These are phyloP conservation scores for Mormoops blainvillei DNA, from an alignment of 2,113 vertebrate genomes.

Conservation along the genomic window DNA sequence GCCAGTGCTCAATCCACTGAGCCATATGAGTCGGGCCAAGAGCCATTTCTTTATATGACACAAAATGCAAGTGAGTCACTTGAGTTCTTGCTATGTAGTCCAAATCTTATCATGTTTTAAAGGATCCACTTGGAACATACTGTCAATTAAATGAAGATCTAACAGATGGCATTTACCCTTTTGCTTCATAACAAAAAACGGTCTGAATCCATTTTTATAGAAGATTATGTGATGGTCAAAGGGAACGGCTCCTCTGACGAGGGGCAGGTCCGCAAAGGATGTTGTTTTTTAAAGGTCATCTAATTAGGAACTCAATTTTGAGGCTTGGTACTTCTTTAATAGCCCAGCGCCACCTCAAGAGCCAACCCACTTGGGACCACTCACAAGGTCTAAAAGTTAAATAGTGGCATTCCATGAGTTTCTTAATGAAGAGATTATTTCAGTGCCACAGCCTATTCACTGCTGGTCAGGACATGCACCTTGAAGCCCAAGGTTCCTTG, in stretches of 20 bases:
- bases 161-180: conserved; percentile 57
- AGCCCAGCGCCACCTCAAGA: not conserved
- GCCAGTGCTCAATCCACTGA: too few species aligned
- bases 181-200: conserved; percentile 33
- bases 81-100: conserved; percentile 37
- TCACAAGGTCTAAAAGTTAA: not conserved
- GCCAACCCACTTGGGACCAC: not conserved
- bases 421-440: not conserved
- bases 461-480: not conserved
- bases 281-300: not conserved
- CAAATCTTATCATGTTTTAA: conserved; percentile 27
- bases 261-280: not conserved
- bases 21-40: too few species aligned
- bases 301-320: not conserved
- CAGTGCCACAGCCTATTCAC: not conserved
- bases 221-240: not conserved
- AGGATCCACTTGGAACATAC: not conserved
- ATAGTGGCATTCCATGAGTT: not conserved
- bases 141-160: conserved; percentile 47
- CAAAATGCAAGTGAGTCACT: conserved; percentile 13
- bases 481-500: not conserved
- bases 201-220: conserved; percentile 35
- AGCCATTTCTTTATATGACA: conserved; percentile 1
- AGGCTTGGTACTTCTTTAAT: not conserved
- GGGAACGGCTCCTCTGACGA: not conserved